These are phyloP conservation scores for Acromyrmex echinatior DNA, from an alignment of 1,140 invertebrate genomes.

Conservation along the genomic window DNA sequence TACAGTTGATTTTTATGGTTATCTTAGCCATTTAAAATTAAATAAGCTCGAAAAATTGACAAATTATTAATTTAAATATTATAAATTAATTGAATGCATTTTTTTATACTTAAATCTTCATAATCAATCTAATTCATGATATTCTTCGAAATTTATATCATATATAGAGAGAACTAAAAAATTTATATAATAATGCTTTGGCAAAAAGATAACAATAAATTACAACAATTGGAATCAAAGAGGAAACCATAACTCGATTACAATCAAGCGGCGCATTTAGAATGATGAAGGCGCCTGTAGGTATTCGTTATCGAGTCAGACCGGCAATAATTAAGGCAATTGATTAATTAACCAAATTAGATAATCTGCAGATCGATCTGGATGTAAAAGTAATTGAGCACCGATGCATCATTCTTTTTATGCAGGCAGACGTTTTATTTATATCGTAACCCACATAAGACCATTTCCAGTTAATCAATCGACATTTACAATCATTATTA, in stretches of 20 bases:
- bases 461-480: constrained; percentile 81
- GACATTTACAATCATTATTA: constrained; percentile 74
- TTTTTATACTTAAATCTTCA: neutral
- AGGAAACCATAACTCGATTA: constrained; percentile 43
- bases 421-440: constrained; percentile 53
- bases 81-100: neutral
- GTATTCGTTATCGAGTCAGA: constrained; percentile 4
- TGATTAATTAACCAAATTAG: constrained; percentile 85
- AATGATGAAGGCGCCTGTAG: constrained; percentile 35
- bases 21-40: neutral
- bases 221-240: constrained; percentile 11
- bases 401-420: constrained; percentile 51
- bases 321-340: constrained; percentile 82
- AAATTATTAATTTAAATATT: neutral
- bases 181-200: neutral
- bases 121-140: neutral
- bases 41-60: neutral
- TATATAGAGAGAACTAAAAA: neutral
- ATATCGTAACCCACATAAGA: constrained; percentile 56
- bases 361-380: constrained; percentile 83
- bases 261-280: constrained; percentile 4
- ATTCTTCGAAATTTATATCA: neutral
- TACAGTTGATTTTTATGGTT: neutral
- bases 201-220: constrained; percentile 1
- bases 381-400: constrained; percentile 79